Conservation (phyloP, 2,113 vertebrate genomes). For the Hippolais icterina region DNA sequence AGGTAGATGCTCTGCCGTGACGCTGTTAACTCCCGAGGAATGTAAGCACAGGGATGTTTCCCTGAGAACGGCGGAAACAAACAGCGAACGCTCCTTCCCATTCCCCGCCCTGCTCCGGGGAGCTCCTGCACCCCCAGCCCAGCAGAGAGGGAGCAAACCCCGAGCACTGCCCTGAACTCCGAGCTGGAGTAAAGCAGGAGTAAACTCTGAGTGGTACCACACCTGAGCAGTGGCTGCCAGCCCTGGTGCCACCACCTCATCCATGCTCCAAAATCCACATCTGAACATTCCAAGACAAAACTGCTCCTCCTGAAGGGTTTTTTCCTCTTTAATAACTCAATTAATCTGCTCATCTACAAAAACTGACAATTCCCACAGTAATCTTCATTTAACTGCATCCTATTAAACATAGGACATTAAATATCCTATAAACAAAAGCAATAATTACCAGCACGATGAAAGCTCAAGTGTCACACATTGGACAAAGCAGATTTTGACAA, state of each 20-base stretch:
- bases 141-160: background rate
- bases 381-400: background rate
- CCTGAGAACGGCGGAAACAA: background rate
- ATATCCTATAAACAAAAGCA: background rate
- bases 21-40: background rate
- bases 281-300: fast-evolving
- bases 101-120: fast-evolving
- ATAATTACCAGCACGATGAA: fast-evolving
- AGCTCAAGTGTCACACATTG: fast-evolving
- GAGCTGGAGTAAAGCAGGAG: background rate
- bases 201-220: background rate
- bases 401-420: background rate
- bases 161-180: background rate
- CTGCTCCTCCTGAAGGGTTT: background rate
- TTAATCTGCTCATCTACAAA: background rate
- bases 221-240: background rate
- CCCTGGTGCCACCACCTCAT: background rate
- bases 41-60: conserved; percentile 10
- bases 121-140: background rate
- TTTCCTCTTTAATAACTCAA: background rate
- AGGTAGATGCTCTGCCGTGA: background rate
- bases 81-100: fast-evolving
- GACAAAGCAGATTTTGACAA: background rate
- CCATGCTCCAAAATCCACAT: fast-evolving
- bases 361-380: background rate